A percentile compares a stretch with the other conserved stretches of the same genome.
phyloP scores from a whole-genome alignment of 2,888 invertebrate species.

The Acrobasis consociella region DNA sequence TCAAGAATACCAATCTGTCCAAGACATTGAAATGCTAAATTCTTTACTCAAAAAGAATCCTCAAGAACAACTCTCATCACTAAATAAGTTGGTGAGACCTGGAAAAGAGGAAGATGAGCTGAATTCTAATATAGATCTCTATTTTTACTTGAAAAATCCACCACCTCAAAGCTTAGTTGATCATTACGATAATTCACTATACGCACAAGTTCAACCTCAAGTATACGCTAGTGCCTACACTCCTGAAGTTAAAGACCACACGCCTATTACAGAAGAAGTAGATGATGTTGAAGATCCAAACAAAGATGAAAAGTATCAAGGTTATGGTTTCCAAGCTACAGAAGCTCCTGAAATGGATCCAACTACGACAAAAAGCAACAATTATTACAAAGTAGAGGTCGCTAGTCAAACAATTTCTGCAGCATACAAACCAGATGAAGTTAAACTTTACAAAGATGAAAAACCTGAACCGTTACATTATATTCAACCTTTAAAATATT shows the following conservation, averaged over 20 bases:
- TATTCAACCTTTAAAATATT: conserved; percentile 46
- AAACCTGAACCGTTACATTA: conserved; percentile 37
- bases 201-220: conserved; percentile 45
- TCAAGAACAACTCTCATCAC: conserved; percentile 71
- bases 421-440: conserved; percentile 41
- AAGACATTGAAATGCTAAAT: conserved; percentile 69
- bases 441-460: conserved; percentile 37
- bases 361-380: conserved; percentile 53
- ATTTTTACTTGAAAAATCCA: conserved; percentile 61
- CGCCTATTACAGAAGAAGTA: conserved; percentile 72
- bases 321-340: conserved; percentile 42
- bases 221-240: conserved; percentile 53
- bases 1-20: conserved; percentile 58
- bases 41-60: conserved; percentile 74
- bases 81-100: conserved; percentile 69
- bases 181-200: conserved; percentile 45
- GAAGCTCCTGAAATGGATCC: conserved; percentile 41
- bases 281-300: conserved; percentile 69
- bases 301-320: conserved; percentile 38
- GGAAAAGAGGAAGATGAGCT: conserved; percentile 40
- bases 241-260: conserved; percentile 56
- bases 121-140: conserved; percentile 63
- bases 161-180: conserved; percentile 38
- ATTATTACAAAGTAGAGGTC: conserved; percentile 63
- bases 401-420: conserved; percentile 51